Base-by-base conservation (phyloP, 2,113 vertebrate species). In the Fukomys damarensis region DNA sequence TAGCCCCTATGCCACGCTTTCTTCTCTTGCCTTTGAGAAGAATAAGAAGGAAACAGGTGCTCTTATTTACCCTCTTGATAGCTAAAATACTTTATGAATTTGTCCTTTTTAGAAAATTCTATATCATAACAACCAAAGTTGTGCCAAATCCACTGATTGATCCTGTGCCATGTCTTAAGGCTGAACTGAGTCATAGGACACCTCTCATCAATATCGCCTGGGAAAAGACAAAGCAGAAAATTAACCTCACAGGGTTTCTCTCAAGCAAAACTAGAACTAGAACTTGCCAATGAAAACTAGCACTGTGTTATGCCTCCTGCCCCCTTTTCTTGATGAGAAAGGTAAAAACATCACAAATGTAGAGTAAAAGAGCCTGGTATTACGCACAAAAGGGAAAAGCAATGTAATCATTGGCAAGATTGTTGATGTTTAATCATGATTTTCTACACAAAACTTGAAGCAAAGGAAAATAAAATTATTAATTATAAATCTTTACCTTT, bases 41-140 rank as follows among this genome's bases (percentile, higher is more conserved):
- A 94, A 54, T 72, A 76, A 6, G 49, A 65, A 89, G 70, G 24
- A 65, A 8, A 86, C 30, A 93, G 61, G 70, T 61, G 63, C 70
- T 84, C 77, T 59, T 70, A 52, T 95, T 86, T 91, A 77, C 81
- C 81, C n/a, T 91, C 84, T 93, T 46, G 92, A 93, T 43, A 84
- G 76, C 41, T 66, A 84, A 93, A 86, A 26, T n/a, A 35, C 13
- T 54, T 96, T 52, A 59, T 94, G 83, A 93, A 84, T 66, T 77
- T 79, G 16, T 95, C 61, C 52, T 89, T 97, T 97, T 91, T 80
- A n/a, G 19, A 72, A 81, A 97, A 49, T 92, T n/a, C 35, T 93
- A 70, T 94, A 79, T 88, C 84, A 85, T 93, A 77, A 12, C 61
- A 49, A 86, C 28, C 95, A 52, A 65, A 12, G 95, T 80, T 5